Base-by-base conservation (phyloP, 2,888 invertebrate genomes). In the Mallateleia sp. region DNA sequence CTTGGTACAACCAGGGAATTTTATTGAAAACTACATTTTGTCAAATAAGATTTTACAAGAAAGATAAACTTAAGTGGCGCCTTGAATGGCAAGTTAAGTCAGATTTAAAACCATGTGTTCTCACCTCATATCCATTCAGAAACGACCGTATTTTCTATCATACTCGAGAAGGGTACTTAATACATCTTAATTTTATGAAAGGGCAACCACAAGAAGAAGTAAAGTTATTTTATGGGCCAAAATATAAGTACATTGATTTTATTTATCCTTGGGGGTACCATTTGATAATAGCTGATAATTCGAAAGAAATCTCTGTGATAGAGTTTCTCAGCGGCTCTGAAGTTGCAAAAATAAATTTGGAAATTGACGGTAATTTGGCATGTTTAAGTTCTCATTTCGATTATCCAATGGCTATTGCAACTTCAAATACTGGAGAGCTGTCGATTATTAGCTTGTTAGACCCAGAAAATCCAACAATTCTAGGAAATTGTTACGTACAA, bases 251-350 rank as follows among this genome's bases (percentile, higher is more conserved):
- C 2, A 62, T 91, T 6, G 93, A 93, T 20, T 91, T 94, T 22
- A 67, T 95, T 0, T 90, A 93, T 77, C 95, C 95, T 0, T 93
- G 93, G 93, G 93, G 93, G 5, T 92, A 94, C 72, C 91, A 94
- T 62, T 58, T 94, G 0, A 87, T 91, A 0, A 90, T 87, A 0
- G 88, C 90, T 0, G 91, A 93, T 22, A 77, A 90, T 6, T 62
- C 50, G 0, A 90, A 69, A 6, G 85, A 91, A 8, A 62, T 94
- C 18, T 50, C 72, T 3, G 62, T 94, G 5, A 45, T 94, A n/a
- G 91, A 93, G 32, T 78, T 89, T 25, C 87, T 89, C 6, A 88
- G 84, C 14, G 94, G 94, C 0, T 78, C 45, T 4, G 85, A 90
- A 42, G 32, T 93, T 2, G 25, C 88, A 3, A 88, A 67, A 28